A percentile compares a stretch with the other conserved stretches of the same genome.
phyloP scores from a whole-genome alignment of 1,140 invertebrate species.

The Linepithema humile region DNA sequence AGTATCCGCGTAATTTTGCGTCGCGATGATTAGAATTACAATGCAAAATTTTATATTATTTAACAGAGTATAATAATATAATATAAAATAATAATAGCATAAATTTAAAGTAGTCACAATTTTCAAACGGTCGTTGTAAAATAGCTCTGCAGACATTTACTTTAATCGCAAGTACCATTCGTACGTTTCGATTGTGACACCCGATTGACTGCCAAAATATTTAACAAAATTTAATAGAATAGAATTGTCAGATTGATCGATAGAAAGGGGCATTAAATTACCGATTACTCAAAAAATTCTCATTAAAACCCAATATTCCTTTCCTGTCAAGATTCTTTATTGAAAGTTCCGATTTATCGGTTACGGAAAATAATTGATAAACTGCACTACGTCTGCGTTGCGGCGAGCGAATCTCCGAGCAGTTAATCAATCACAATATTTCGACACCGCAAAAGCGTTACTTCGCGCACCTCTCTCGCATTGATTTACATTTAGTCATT shows the following conservation, averaged over 20 bases:
- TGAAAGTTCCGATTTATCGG: conserved; percentile 53
- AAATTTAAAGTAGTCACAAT: background rate
- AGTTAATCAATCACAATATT: conserved; percentile 58
- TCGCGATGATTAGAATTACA: background rate
- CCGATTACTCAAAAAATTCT: conserved; percentile 37
- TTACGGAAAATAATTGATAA: conserved; percentile 54
- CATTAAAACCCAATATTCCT: conserved; percentile 36
- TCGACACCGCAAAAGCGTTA: conserved; percentile 41
- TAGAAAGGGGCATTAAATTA: conserved; percentile 24
- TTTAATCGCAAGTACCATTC: background rate
- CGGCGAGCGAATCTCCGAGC: conserved; percentile 33
- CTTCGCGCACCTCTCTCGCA: conserved; percentile 8
- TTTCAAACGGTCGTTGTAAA: background rate
- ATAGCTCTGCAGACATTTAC: background rate
- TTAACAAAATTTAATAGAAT: conserved; percentile 40
- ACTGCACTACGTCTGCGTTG: conserved; percentile 43
- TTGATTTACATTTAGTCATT: conserved; percentile 55
- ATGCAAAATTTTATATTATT: background rate
- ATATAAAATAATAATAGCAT: background rate
- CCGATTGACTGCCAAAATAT: conserved; percentile 18
- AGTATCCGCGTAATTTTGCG: background rate
- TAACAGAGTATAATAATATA: background rate
- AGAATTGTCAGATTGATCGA: conserved; percentile 41
- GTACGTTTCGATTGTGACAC: conserved; percentile 3
- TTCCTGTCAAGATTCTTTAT: conserved; percentile 39